Conservation (phyloP, 2,888 invertebrate species). For the Laspeyria flexula region DNA sequence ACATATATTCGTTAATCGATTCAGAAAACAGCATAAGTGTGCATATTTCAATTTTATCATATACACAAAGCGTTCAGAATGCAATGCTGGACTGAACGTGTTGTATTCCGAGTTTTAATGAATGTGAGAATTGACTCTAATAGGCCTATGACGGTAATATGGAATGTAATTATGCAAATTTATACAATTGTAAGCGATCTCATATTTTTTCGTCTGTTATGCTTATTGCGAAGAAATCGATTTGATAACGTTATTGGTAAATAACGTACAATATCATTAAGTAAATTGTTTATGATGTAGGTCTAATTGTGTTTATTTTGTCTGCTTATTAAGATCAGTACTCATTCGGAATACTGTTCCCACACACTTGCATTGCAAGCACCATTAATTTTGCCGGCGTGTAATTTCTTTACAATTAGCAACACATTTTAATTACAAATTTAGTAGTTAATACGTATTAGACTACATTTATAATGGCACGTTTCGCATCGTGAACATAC, state of each 20-base stretch:
- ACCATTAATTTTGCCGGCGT: conserved; percentile 45
- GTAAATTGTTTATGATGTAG: conserved; percentile 2
- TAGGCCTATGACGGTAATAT: conserved; percentile 47
- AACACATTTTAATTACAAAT: conserved; percentile 36
- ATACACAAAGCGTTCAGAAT: conserved; percentile 27
- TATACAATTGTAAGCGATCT: conserved; percentile 38
- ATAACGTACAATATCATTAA: conserved; percentile 1
- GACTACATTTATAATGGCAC: conserved; percentile 39
- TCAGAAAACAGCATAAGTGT: conserved; percentile 2
- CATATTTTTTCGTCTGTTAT: conserved; percentile 27
- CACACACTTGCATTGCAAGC: conserved; percentile 36
- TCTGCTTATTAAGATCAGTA: neutral
- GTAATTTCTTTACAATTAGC: conserved; percentile 45
- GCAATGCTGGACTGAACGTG: conserved; percentile 26
- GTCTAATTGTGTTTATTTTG: neutral
- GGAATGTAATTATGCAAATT: conserved; percentile 61
- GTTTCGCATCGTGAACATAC: conserved; percentile 31
- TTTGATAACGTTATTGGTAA: conserved; percentile 7
- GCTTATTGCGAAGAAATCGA: conserved; percentile 10
- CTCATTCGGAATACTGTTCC: conserved; percentile 1
- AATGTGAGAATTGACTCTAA: conserved; percentile 60
- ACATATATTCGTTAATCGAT: conserved; percentile 4
- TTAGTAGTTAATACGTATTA: conserved; percentile 38
- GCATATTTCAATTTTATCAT: conserved; percentile 27
- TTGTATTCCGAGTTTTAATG: conserved; percentile 40